Evolutionary conservation across 2,888 invertebrate species (phyloP).

Genomic region (Eulithis prunata): DNA sequence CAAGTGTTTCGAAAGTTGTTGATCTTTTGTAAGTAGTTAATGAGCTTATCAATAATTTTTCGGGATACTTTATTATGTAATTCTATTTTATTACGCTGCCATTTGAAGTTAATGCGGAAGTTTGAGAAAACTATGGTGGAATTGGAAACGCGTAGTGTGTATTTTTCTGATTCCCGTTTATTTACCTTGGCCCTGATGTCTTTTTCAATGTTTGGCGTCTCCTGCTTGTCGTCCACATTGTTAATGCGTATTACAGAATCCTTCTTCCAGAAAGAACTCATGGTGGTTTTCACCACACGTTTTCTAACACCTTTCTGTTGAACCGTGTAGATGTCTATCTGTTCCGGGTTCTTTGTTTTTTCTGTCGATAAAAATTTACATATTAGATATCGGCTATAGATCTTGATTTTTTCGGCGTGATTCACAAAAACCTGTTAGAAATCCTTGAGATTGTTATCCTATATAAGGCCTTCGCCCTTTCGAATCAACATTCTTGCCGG

Average conservation of each 20-base stretch:
- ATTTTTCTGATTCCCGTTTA: constrained; percentile 35
- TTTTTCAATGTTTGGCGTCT: constrained; percentile 87
- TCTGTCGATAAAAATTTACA: constrained; percentile 76
- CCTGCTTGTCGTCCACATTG: constrained; percentile 89
- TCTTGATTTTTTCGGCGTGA: constrained; percentile 35
- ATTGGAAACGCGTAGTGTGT: constrained; percentile 68
- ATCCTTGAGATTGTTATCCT: constrained; percentile 35
- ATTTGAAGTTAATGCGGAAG: constrained; percentile 13
- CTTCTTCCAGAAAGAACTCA: constrained; percentile 88
- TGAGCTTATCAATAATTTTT: constrained; percentile 33
- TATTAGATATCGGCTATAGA: constrained; percentile 22
- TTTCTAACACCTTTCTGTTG: constrained; percentile 84
- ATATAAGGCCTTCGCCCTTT: constrained; percentile 51
- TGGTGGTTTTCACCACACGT: constrained; percentile 85
- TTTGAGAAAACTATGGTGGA: constrained; percentile 44
- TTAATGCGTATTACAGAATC: constrained; percentile 88
- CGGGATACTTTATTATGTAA: constrained; percentile 21
- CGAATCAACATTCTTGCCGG: constrained; percentile 43
- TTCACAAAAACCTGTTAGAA: constrained; percentile 39
- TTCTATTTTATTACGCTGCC: neutral
- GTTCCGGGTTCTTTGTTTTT: constrained; percentile 89
- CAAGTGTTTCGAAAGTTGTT: constrained; percentile 42
- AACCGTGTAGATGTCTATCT: constrained; percentile 88
- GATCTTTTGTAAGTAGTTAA: constrained; percentile 36
- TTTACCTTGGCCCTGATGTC: constrained; percentile 88